Evolutionary conservation across 2,797 vertebrate genomes (phyloP).

Genomic region (Phyllotis vaccarum): DNA sequence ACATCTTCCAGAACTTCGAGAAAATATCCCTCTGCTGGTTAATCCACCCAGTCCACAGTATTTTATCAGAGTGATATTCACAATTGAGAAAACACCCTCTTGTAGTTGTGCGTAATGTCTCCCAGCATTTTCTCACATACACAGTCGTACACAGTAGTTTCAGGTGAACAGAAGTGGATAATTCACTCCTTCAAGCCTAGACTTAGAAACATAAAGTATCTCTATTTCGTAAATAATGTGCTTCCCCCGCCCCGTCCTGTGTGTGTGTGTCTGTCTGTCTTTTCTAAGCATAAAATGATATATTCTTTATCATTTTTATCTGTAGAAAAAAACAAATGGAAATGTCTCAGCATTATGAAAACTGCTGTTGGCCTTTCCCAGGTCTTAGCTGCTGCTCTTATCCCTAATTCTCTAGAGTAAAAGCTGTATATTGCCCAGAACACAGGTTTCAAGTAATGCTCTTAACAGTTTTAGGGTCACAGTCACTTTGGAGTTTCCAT

Average conservation of each 20-base stretch:
- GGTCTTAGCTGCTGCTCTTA: not conserved
- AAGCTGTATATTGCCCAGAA: not conserved
- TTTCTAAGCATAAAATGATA: not conserved
- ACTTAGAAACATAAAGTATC: not conserved
- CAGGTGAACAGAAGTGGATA: not conserved
- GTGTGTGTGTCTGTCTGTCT: not conserved
- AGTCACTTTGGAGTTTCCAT: not conserved
- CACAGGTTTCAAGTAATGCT: not conserved
- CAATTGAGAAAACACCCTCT: not conserved
- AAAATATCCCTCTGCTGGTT: not conserved
- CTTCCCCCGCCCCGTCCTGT: too few relatives aligned
- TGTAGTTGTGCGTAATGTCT: not conserved
- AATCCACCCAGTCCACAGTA: not conserved
- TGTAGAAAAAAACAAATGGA: not conserved
- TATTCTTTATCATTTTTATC: not conserved
- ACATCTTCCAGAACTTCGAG: not conserved
- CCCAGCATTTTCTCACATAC: not conserved
- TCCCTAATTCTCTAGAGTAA: not conserved
- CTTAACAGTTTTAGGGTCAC: not conserved
- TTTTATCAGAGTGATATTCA: not conserved
- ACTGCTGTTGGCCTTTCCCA: not conserved
- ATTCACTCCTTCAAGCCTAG: not conserved
- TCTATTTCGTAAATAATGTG: not conserved
- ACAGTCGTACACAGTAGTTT: not conserved
- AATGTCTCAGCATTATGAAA: not conserved